Percentiles rank a stretch among this genome's conserved stretches.
Conservation (phyloP, 2,888 invertebrate genomes). For the Drosophila prostipennis region DNA sequence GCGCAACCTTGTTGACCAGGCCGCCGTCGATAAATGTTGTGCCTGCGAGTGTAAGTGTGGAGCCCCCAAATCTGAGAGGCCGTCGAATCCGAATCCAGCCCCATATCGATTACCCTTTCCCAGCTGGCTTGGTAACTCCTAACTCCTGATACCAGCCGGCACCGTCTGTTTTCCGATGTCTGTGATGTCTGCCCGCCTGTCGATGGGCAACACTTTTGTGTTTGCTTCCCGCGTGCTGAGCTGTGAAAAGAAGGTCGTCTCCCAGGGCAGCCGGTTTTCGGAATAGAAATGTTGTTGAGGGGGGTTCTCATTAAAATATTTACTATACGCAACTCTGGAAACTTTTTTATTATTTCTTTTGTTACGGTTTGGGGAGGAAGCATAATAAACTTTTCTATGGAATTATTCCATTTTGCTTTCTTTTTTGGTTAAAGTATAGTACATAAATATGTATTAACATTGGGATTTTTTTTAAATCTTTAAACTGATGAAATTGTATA, state of each 20-base stretch:
- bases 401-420: too few species aligned
- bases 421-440: too few species aligned
- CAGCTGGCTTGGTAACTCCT: constrained; percentile 27
- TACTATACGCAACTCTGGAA: constrained; percentile 5
- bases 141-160: constrained; percentile 58
- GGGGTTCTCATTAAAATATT: constrained; percentile 32
- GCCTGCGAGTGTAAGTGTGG: neutral
- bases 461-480: too few species aligned
- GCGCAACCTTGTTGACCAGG: constrained; percentile 64
- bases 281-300: constrained; percentile 28
- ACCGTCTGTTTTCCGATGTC: constrained; percentile 16
- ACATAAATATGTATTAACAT: too few species aligned
- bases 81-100: constrained; percentile 7
- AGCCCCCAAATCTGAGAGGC: neutral
- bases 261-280: constrained; percentile 31
- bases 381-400: neutral
- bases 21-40: neutral
- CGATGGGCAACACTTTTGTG: constrained; percentile 62
- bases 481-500: too few species aligned
- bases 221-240: constrained; percentile 12
- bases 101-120: constrained; percentile 63
- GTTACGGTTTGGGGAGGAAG: neutral
- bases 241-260: constrained; percentile 62
- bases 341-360: constrained; percentile 8
- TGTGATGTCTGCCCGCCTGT: constrained; percentile 30